phyloP scores from a whole-genome alignment of 2,113 vertebrate genomes.

The Chlorodrepanis virens region DNA sequence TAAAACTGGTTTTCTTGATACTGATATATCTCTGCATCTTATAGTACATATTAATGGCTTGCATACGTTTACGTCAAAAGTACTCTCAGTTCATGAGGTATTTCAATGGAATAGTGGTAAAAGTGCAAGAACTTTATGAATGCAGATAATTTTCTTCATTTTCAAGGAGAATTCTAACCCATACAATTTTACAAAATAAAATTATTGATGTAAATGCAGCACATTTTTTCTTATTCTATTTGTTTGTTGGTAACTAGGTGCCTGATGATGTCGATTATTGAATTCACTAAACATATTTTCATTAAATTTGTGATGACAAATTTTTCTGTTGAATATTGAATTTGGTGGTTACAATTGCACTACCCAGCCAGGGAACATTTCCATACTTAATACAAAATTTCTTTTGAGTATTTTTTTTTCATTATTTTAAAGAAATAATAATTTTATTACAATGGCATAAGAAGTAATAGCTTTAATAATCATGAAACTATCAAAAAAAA shows the following conservation, averaged over 20 bases:
- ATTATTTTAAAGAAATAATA: neutral
- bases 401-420: neutral
- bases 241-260: neutral
- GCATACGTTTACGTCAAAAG: neutral
- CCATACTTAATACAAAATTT: neutral
- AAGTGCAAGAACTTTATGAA: neutral
- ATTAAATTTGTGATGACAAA: neutral
- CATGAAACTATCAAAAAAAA: neutral
- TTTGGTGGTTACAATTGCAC: neutral
- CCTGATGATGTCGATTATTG: neutral
- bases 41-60: neutral
- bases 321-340: neutral
- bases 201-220: neutral
- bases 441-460: neutral
- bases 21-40: neutral
- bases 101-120: neutral
- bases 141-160: neutral
- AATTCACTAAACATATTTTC: neutral
- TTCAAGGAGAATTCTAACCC: neutral
- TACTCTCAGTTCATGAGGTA: accelerated
- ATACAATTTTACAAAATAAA: neutral
- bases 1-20: neutral
- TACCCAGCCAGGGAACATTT: neutral
- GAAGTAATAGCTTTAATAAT: neutral
- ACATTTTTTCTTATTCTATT: neutral